phyloP scores from a whole-genome alignment of 2,113 vertebrate species.

The Laterallus jamaicensis region DNA sequence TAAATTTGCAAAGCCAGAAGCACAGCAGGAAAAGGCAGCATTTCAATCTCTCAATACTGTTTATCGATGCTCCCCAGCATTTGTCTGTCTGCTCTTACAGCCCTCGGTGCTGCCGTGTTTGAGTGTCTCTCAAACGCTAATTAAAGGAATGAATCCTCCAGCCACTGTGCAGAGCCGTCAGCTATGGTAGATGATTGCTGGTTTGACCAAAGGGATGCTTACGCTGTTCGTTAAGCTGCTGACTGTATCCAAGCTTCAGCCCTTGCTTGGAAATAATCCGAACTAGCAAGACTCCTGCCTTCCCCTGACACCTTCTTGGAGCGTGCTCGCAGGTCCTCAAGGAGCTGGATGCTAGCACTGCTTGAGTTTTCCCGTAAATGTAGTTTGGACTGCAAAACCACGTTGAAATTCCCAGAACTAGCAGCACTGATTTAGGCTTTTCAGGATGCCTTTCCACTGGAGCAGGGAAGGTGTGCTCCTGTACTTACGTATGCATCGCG shows the following conservation, averaged over 20 bases:
- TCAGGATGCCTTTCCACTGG: neutral
- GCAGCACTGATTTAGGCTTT: neutral
- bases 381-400: neutral
- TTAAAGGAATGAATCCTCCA: neutral
- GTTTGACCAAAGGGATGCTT: neutral
- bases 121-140: neutral
- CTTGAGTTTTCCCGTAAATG: constrained; percentile 6
- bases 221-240: neutral
- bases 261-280: neutral
- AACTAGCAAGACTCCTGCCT: neutral
- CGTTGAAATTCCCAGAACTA: neutral
- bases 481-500: fast-evolving
- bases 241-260: neutral
- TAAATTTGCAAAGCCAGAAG: neutral
- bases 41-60: neutral
- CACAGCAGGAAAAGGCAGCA: neutral
- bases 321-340: fast-evolving
- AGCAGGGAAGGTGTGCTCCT: neutral
- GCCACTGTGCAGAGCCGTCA: neutral
- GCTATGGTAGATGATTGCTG: fast-evolving
- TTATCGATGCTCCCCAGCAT: neutral
- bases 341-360: neutral
- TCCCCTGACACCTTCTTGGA: neutral
- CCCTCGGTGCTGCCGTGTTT: neutral
- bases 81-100: neutral